Percentiles rank a stretch among this genome's conserved stretches.
Conservation (phyloP, 2,888 invertebrate genomes). For the Ptychoptera contaminata region DNA sequence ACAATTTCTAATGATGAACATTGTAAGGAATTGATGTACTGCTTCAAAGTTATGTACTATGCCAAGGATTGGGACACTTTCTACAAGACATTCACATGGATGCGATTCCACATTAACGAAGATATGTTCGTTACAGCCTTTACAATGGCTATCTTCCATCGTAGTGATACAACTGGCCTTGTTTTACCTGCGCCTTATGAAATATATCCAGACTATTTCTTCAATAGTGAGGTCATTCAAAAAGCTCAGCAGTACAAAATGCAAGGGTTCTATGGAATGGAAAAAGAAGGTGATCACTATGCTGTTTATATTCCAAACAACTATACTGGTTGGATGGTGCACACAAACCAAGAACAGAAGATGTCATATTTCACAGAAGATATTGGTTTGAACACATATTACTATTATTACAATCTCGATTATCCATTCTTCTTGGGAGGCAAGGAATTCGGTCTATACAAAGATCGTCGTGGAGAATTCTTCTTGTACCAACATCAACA, state of each 20-base stretch:
- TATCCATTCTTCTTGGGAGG: conserved; percentile 49
- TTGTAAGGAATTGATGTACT: conserved; percentile 34
- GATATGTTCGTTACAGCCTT: conserved; percentile 59
- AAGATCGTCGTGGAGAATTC: conserved; percentile 45
- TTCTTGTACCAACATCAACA: conserved; percentile 52
- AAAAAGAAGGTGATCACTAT: background rate
- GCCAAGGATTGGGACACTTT: conserved; percentile 45
- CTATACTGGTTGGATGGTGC: conserved; percentile 17
- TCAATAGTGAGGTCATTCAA: conserved; percentile 52
- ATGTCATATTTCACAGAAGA: conserved; percentile 60
- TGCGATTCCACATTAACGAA: conserved; percentile 52
- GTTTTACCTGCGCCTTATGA: conserved; percentile 59
- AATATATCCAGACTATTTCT: conserved; percentile 60
- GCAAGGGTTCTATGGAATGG: conserved; percentile 12
- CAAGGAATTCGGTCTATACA: conserved; percentile 33
- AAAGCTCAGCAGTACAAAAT: conserved; percentile 47
- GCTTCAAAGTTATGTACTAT: conserved; percentile 40
- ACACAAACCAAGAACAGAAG: conserved; percentile 34
- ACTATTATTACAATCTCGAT: conserved; percentile 43
- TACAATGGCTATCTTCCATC: conserved; percentile 50
- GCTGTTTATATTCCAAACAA: background rate
- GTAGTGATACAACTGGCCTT: conserved; percentile 47
- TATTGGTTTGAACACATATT: conserved; percentile 46
- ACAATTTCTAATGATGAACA: conserved; percentile 30
- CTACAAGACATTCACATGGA: conserved; percentile 39